Evolutionary conservation across 2,888 invertebrate genomes (phyloP), one percentile per base, ranked within the genome.

Genomic region (Bombylius major): DNA sequence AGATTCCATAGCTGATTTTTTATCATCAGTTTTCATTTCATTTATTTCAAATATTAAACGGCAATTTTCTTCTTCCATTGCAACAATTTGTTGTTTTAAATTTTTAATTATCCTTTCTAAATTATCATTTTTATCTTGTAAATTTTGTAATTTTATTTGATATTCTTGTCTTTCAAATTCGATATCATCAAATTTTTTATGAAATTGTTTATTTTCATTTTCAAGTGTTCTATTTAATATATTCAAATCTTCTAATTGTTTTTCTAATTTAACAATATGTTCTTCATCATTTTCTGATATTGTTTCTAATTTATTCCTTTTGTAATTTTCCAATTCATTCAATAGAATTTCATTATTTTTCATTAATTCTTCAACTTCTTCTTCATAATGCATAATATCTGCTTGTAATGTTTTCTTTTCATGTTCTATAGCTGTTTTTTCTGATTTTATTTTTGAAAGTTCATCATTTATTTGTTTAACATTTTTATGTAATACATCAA

Each of bases 271-370:
- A 0, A 78, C 74, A 59, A 84, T 71, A 60, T 81, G 83, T 63
- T 86, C 85, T 73, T 86, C 86, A 64, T 85, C 84, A 3, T 82
- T 79, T 73, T 86, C 86, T 52, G 82, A 81, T 53, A 86, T 86
- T 1, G 86, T 84, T 69, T 85, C 82, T 61, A 86, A 70, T 62
- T 82, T 82, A 60, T 72, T 73, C 50, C 69, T 68, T 59, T 84
- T 84, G 53, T 79, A 77, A 51, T 79, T 77, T 48, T 83, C 77
- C 59, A 86, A 75, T 70, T 85, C 84, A 51, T 79, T 78, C 62
- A 85, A 77, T n/a, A 86, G 71, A 57, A 83, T 76, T 64, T 84
- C 84, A 65, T 86, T 86, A 67, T 84, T 86, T 67, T 83, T 82
- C 70, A 83, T 82, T 67, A 84, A 77, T 66, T 84, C 83, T 57